Base-by-base conservation (phyloP, 2,113 vertebrate genomes). In the Circaetus gallicus region DNA sequence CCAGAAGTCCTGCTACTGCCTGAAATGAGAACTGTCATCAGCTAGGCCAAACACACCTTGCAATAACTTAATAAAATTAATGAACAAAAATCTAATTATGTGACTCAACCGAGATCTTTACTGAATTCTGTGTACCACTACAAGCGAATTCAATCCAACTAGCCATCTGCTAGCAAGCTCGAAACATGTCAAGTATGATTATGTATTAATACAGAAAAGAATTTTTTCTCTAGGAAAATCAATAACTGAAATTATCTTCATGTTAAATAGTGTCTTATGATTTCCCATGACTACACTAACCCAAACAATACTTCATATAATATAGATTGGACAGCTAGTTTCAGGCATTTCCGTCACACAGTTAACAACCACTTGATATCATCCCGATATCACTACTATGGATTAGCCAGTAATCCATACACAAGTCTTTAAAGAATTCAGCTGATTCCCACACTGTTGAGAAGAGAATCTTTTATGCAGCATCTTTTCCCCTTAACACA, bases 1-100 rank as follows among this genome's bases (percentile, higher is more conserved):
- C 99, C 93, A 99, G 89, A 59, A 99, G 98, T 31, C 99, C 99
- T 1, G 99, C 99, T 1, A 99, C 99, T 5, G 99, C 99, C 99
- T 99, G 92, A 7, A 94, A 79, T 0, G 42, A 95, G 45, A 90
- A n/a, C 5, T 9, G 34, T 3, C 21, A 86, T 17, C 66, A 87
- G 73, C n/a, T 12, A 61, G 12, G 29, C 34, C 83, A 42, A 17
- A 19, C 47, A 6, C 4, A 10, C 2, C 50, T 29, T 13, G 4
- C 25, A 56, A 0, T 13, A 34, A 50, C 36, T 70, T 31, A 12
- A n/a, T 63, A 38, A 45, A 81, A 24, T 29, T 14, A 34, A 65
- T 9, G 24, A 13, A 42, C 17, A 34, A 31, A 69, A 24, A 50
- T 52, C 38, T 47, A 34, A 43, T 45, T 59, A 38, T 4, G 14